Evolutionary conservation across 2,888 invertebrate species (phyloP).

Genomic region (Spisula solida): DNA sequence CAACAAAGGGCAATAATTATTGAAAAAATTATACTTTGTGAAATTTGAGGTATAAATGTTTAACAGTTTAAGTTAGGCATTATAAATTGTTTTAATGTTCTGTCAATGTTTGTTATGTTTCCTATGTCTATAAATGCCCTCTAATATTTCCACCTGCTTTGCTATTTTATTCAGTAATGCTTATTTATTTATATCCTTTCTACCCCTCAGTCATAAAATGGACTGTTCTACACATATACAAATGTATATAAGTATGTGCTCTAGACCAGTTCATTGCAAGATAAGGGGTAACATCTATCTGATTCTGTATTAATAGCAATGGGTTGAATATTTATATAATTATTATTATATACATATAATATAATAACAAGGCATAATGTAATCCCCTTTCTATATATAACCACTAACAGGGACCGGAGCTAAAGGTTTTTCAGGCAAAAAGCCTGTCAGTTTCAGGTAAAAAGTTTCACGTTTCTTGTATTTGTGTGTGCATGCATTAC

Average conservation of each 20-base stretch:
- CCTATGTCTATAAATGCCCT: background rate
- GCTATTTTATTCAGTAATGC: conserved; percentile 1
- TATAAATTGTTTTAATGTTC: background rate
- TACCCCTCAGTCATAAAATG: background rate
- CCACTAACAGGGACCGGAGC: conserved; percentile 62
- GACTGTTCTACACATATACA: background rate
- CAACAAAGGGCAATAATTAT: background rate
- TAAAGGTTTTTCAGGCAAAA: conserved; percentile 46
- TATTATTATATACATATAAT: background rate
- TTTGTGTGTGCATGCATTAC: background rate
- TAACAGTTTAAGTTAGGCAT: background rate
- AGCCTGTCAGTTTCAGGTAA: conserved; percentile 71
- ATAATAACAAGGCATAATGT: background rate
- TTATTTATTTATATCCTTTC: background rate
- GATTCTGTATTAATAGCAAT: background rate
- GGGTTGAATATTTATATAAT: background rate
- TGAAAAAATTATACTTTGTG: background rate
- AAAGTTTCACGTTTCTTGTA: conserved; percentile 21
- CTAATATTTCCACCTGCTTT: background rate
- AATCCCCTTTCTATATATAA: conserved; percentile 38
- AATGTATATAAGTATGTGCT: background rate
- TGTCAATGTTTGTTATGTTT: background rate
- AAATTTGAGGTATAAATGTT: conserved; percentile 17
- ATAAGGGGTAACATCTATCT: background rate
- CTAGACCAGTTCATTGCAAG: background rate